These are phyloP conservation scores for Tenthredo distinguenda DNA, from an alignment of 2,888 invertebrate species.

Conservation along the genomic window DNA sequence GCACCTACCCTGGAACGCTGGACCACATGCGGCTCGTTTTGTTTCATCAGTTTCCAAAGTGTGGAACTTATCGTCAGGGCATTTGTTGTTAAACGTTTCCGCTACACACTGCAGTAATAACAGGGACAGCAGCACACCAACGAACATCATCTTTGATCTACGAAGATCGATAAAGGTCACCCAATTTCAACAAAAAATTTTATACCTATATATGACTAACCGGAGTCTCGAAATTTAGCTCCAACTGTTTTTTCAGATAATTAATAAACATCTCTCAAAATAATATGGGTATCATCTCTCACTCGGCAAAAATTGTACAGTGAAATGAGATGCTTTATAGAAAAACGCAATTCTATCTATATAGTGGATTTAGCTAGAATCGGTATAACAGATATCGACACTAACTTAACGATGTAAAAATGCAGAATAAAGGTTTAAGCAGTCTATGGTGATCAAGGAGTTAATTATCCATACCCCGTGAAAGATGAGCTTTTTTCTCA, in stretches of 20 bases:
- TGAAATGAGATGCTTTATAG: too few species aligned
- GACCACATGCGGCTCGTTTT: slow-evolving; percentile 75
- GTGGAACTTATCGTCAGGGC: slow-evolving; percentile 70
- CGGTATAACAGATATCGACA: too few species aligned
- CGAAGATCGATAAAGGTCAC: background rate
- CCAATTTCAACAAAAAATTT: background rate
- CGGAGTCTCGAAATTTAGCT: too few species aligned
- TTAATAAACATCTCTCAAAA: too few species aligned
- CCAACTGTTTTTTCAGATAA: too few species aligned
- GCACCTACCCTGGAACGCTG: slow-evolving; percentile 79
- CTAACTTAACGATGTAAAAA: background rate
- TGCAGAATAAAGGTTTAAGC: background rate
- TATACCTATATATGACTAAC: background rate
- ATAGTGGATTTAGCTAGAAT: too few species aligned
- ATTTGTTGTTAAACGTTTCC: slow-evolving; percentile 58
- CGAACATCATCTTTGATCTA: background rate
- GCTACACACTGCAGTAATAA: slow-evolving; percentile 57
- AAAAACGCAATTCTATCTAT: too few species aligned
- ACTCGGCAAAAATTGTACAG: too few species aligned
- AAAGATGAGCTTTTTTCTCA: background rate
- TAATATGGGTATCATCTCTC: too few species aligned
- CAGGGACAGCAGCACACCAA: slow-evolving; percentile 51
- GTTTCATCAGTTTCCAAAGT: slow-evolving; percentile 67
- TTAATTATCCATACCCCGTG: background rate
- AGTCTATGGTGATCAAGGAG: background rate